Evolutionary conservation across 1,140 invertebrate species (phyloP), one percentile per base, ranked within the genome.

Genomic region (Harpegnathos saltator): DNA sequence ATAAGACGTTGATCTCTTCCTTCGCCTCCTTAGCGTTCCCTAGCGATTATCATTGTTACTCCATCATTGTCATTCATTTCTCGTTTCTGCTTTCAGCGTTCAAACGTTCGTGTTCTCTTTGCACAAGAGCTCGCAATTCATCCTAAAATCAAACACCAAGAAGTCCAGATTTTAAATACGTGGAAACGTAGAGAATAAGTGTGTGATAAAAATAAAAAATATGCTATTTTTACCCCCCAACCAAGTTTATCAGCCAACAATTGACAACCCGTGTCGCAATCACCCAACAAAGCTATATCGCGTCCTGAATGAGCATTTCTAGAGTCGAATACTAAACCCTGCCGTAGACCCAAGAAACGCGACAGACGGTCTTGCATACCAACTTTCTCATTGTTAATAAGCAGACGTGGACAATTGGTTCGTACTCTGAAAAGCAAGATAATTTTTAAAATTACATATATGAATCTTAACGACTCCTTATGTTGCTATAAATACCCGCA

Each of bases 211-310:
- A 75, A 52, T 24, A 81, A 38, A 82, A 50, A 80, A 83, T 69
- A 12, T 48, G 14, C 26, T 89, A 77, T 71, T 65, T 81, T 94
- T 92, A 96, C 96, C 22, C 95, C 95, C 98, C 98, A 99, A 22
- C 97, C 98, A 1, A 99, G 94, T 90, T 96, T 96, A 54, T 98
- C 96, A 26, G 97, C 98, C 33, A 99, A 92, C 15, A 96, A 93
- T 85, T 95, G 91, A 91, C 97, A 98, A 1, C 98, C 98, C 71
- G 97, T 96, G 94, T 99, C 98, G 93, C 98, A 99, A 87, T 98
- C 96, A 0, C 98, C 98, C 52, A 98, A 93, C 93, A 96, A 96
- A 44, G 97, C 97, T n/a, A 99, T 97, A 95, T 99, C 98, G 22
- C 98, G 93, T 38, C 87, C 87, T 44, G 83, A 48, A 2, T 95